Evolutionary conservation across 2,113 vertebrate species (phyloP).

Genomic region (Panurus biarmicus): DNA sequence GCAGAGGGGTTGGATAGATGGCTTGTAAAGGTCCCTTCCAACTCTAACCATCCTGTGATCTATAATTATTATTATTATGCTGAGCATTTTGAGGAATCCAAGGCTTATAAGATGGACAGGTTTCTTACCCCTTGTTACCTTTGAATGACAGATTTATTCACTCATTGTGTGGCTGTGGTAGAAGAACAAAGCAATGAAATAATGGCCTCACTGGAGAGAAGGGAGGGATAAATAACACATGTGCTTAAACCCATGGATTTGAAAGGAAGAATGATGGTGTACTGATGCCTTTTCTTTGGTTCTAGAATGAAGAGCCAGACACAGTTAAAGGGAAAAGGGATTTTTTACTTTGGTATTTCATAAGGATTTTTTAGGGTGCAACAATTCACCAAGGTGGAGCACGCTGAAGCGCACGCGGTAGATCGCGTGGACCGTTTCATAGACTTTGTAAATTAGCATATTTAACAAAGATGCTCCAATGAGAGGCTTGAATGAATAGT

Average conservation of each 20-base stretch:
- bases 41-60: neutral
- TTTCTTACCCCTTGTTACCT: neutral
- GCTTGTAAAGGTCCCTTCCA: neutral
- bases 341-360: neutral
- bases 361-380: neutral
- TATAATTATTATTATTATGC: neutral
- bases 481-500: neutral
- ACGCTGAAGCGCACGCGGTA: rapidly evolving
- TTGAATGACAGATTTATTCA: neutral
- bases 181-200: neutral
- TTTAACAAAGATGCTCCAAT: neutral
- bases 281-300: neutral
- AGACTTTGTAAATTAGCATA: neutral
- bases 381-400: neutral
- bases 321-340: neutral
- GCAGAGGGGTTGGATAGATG: neutral
- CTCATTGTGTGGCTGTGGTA: neutral
- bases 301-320: neutral
- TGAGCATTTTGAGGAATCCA: neutral
- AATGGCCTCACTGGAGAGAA: neutral
- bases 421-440: rapidly evolving
- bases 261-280: neutral
- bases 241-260: neutral
- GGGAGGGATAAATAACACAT: neutral
- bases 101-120: neutral